Base-by-base conservation (phyloP, 2,888 invertebrate genomes). In the Bellardia bayeri region DNA sequence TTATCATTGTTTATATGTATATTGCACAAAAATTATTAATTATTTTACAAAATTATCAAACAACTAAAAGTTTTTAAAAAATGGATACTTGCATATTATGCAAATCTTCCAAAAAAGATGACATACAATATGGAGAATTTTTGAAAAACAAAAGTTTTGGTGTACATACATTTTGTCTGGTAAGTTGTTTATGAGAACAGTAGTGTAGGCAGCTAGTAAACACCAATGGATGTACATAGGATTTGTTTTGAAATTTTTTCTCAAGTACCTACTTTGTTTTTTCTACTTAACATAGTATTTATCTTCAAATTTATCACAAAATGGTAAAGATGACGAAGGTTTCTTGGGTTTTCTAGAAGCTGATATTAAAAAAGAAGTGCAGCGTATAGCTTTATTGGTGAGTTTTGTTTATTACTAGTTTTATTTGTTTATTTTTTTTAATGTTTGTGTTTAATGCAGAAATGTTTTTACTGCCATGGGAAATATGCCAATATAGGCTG, bases 141-240 rank as follows among this genome's bases (percentile, higher is more conserved):
- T 63, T 90, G 23, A 79, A 40, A 49, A 85, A 89, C 9, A 94
- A 94, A 13, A 94, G 95, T 13, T 93, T 96, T 40, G 93, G 95
- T 54, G 96, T 96, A 2, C 97, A 97, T 91, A 96, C 97, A 90
- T 97, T 96, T 93, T 97, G 97, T 92, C 94, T 96, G 94, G 97
- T 97, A 94, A 94, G 95, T 86, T 33, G 45, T 58, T 80, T 40
- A 23, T 33, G 5, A 14, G 2, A 45, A 7, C 30, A 14, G n/a
- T n/a, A n/a, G n/a, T n/a, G n/a, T n/a, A n/a, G n/a, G n/a, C n/a
- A n/a, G 3, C 0, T 9, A 13, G 23, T 16, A 23, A 23, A 23
- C 23, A 23, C 23, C 42, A 42, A 42, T 9, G 23, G 3, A 7
- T 8, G 13, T 0, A 3, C 30, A 11, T 37, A 16, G 14, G 1